Base-by-base conservation (phyloP, 2,113 vertebrate species). In the Carollia perspicillata region DNA sequence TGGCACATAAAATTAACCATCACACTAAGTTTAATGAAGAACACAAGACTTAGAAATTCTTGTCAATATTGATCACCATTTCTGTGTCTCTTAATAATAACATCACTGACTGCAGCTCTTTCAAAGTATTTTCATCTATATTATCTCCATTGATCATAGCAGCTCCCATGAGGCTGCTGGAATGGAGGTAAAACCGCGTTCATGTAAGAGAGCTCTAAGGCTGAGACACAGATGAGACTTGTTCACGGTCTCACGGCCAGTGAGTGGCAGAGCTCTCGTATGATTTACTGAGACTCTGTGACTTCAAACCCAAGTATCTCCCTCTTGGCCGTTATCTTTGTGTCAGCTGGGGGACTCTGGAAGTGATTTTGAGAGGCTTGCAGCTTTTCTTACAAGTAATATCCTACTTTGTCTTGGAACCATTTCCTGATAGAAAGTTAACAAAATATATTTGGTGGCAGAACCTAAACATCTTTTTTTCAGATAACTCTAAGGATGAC, bases 401-500 rank as follows among this genome's bases (percentile, higher is more conserved):
- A 74, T 84, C 22, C 26, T 37, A 53, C 44, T 93, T 20, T 22
- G 90, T 14, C 80, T 90, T 44, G 7, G 65, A 96, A 93, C 22
- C 68, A 74, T 85, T 94, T 91, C 93, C 9, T 81, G 63, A 78
- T 88, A 93, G 40, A 72, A 94, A 88, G n/a, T 74, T 95, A 84
- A 84, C 60, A 66, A 90, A 90, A 75, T 95, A 68, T 42, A 55
- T 71, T 85, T 79, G 55, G 55, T 74, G 68, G 49, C 60, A 94
- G 72, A 95, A 86, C 23, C 66, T 95, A 80, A 81, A 78, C 26
- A 63, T 94, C 90, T 93, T 93, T 20, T 93, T 98, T 98, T 98
- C 96, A 98, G 94, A 90, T 94, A 84, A 95, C 66, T 94, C 84
- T 96, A 92, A 97, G 97, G 83, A 96, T 66, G 55, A 69, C 85